Conservation (phyloP, 2,113 vertebrate species). For the Sus scrofa region T2T-Sscrofa CM000827.6:47479501-47480000, state of each 20-base stretch:
- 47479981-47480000: neutral
- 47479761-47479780: neutral
- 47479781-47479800: neutral
- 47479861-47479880: neutral
- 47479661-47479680: neutral
- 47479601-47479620: neutral
- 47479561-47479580: neutral
- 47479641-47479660: neutral
- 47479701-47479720: constrained; percentile 23
- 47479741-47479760: neutral
- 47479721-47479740: neutral
- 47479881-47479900: neutral
- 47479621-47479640: neutral
- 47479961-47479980: neutral
- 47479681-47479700: neutral
- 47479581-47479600: neutral
- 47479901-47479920: neutral
- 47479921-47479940: neutral
- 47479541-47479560: neutral
- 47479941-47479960: constrained; percentile 14
- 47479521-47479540: constrained; percentile 45
- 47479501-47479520: neutral
- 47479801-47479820: neutral
- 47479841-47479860: constrained; percentile 24
- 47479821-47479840: neutral